Base-by-base conservation (phyloP, 2,113 vertebrate genomes). In the Etheostoma cragini region DNA sequence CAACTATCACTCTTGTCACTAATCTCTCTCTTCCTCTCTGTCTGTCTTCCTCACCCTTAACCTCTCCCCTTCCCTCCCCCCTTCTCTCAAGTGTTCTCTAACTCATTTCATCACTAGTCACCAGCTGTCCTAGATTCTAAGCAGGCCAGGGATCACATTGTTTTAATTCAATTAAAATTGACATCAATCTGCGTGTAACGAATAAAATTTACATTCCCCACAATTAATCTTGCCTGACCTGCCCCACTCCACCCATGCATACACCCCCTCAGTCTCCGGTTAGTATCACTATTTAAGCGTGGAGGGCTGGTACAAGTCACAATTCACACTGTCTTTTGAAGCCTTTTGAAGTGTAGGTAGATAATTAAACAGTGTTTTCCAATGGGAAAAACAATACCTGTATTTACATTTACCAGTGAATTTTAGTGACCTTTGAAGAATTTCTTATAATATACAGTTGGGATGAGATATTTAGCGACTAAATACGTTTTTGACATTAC, bases 111-210 rank as follows among this genome's bases (percentile, higher is more conserved):
- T 94, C 91, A 90, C 87, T 87, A 92, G 92, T 93, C 92, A 92
- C 82, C 87, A 92, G 77, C 89, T 62, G 88, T 91, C 88, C 83
- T 71, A 85, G 84, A 89, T 88, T 93, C 72, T n/a, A 15, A 85
- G 91, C 83, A 57, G 86, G 74, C 86, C 90, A 82, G 82, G 84
- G 89, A 90, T 93, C 90, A 92, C 90, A 86, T 91, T 91, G 88
- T 93, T 92, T 93, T 92, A 94, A 94, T 93, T 93, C 89, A 92
- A 94, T 94, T 94, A 92, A 93, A 92, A 91, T 82, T 86, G 89
- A 92, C 92, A 94, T 90, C 89, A 90, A 89, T 94, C 92, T 91
- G 89, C 85, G 88, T 88, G 88, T 92, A 91, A 93, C 88, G n/a
- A 94, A 92, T 92, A 61, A 90, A 93, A 94, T 93, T 91, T 92